These are phyloP conservation scores for Amblyopsis hoosieri DNA, from an alignment of 2,797 vertebrate genomes.

Conservation along the genomic window DNA sequence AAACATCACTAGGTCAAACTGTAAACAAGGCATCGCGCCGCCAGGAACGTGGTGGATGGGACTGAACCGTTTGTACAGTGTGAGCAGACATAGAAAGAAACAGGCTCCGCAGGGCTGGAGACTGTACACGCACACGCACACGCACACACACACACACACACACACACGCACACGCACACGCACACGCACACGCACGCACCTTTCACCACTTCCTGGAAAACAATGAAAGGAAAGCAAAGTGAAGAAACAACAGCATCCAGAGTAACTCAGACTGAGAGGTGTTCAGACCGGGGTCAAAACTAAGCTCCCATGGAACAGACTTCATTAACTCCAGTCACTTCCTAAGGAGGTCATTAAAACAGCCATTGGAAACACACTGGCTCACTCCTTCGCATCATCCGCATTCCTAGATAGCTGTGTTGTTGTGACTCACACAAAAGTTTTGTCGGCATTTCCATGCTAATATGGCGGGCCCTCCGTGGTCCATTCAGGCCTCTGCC, in stretches of 20 bases:
- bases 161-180: constrained; percentile 5
- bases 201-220: constrained; percentile 80
- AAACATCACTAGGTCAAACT: constrained; percentile 62
- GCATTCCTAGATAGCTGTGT: constrained; percentile 44
- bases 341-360: constrained; percentile 71
- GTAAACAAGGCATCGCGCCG: constrained; percentile 57
- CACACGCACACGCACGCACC: constrained; percentile 48
- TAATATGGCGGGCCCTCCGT: constrained; percentile 27
- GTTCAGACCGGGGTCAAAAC: constrained; percentile 65
- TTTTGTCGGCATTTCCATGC: constrained; percentile 30
- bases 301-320: constrained; percentile 61
- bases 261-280: constrained; percentile 60
- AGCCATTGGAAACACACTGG: constrained; percentile 45
- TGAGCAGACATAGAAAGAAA: constrained; percentile 45
- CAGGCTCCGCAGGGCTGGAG: constrained; percentile 41
- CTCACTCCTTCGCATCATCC: constrained; percentile 34
- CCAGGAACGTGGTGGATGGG: constrained; percentile 56
- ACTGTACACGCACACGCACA: constrained; percentile 46
- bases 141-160: constrained; percentile 2
- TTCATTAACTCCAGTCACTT: constrained; percentile 72
- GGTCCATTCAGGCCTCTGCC: constrained; percentile 8
- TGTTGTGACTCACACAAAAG: constrained; percentile 43
- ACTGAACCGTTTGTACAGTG: constrained; percentile 44
- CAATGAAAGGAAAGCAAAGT: constrained; percentile 77
- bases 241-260: constrained; percentile 74